phyloP scores from a whole-genome alignment of 2,888 invertebrate species.

The Pemphredon lugubris region DNA sequence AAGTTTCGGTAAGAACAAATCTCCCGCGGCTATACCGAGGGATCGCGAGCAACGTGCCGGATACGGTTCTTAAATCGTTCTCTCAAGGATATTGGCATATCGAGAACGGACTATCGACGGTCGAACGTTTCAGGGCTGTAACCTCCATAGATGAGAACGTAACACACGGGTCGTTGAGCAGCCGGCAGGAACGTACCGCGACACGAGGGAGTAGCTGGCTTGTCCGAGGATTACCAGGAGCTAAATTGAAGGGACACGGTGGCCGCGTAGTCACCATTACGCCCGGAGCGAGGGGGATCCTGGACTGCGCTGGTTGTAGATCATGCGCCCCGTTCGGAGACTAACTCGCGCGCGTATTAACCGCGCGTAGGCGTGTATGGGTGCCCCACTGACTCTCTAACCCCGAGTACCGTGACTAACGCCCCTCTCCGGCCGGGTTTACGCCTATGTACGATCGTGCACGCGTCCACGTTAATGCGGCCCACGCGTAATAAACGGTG shows the following conservation, averaged over 20 bases:
- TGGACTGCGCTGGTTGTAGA: conserved; percentile 26
- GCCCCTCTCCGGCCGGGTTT: conserved; percentile 15
- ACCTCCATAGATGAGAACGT: conserved; percentile 21
- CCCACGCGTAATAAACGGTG: conserved; percentile 14
- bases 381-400: conserved; percentile 73
- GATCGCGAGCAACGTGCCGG: too few relatives aligned
- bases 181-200: conserved; percentile 19
- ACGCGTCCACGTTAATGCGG: not conserved
- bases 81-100: conserved; percentile 14
- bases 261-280: conserved; percentile 17
- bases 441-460: not conserved
- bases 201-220: conserved; percentile 22
- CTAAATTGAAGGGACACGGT: conserved; percentile 46
- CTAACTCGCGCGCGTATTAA: conserved; percentile 8
- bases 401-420: conserved; percentile 63
- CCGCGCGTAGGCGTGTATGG: conserved; percentile 46
- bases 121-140: conserved; percentile 8
- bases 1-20: too few relatives aligned
- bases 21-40: too few relatives aligned
- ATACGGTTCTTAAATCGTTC: not conserved
- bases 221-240: conserved; percentile 18
- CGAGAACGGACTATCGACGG: conserved; percentile 17
- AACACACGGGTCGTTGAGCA: conserved; percentile 39
- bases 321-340: conserved; percentile 18
- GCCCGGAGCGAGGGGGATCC: conserved; percentile 9